phyloP scores from a whole-genome alignment of 2,888 invertebrate species.

The Zaprionus lineosus region DNA sequence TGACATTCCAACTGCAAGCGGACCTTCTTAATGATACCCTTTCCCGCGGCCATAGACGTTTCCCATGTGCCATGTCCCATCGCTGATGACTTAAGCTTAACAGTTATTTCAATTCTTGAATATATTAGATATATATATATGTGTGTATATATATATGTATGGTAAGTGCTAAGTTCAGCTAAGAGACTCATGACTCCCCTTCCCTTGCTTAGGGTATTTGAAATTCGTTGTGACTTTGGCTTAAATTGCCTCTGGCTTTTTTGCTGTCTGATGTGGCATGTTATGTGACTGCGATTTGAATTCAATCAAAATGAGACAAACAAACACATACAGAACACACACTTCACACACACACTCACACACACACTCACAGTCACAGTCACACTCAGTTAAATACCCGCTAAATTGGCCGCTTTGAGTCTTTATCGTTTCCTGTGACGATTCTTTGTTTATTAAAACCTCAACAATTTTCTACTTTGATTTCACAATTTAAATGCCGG shows the following conservation, averaged over 20 bases:
- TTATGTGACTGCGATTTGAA: constrained; percentile 79
- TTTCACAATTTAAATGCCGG: constrained; percentile 70
- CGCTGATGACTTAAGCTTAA: no score
- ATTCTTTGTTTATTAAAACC: constrained; percentile 62
- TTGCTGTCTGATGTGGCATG: constrained; percentile 60
- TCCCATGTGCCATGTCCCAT: not conserved
- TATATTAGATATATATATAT: no score
- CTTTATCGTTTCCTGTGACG: constrained; percentile 75
- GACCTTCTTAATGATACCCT: constrained; percentile 41
- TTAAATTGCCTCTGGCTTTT: constrained; percentile 6
- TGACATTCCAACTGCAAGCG: constrained; percentile 69
- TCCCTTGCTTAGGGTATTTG: constrained; percentile 35
- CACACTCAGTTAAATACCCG: constrained; percentile 54
- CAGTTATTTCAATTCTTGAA: no score
- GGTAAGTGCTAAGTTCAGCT: no score
- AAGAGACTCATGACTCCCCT: constrained; percentile 15
- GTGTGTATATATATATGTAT: no score
- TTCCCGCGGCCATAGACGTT: not conserved
- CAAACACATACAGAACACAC: constrained; percentile 7
- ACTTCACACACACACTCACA: constrained; percentile 3
- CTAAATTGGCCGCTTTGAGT: constrained; percentile 73
- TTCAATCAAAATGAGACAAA: constrained; percentile 79
- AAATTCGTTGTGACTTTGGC: constrained; percentile 1
- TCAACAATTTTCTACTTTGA: constrained; percentile 77
- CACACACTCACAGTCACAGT: constrained; percentile 1